Percentiles rank a stretch among this genome's conserved stretches.
Evolutionary conservation across 2,797 vertebrate species (phyloP).

Genomic region (Pelodytes ibericus): DNA sequence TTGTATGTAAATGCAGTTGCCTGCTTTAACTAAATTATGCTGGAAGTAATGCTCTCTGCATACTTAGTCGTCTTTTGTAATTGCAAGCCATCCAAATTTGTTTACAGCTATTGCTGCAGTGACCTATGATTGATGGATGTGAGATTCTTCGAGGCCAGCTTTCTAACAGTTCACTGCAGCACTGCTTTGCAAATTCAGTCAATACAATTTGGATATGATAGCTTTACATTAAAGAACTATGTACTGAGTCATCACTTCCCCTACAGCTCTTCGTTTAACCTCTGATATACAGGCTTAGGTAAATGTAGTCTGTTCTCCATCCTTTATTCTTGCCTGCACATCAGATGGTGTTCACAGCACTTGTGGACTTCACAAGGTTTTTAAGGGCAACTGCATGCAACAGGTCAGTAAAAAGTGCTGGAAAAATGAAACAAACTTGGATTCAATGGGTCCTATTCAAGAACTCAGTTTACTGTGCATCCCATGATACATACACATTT

Average conservation of each 20-base stretch:
- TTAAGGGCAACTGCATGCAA: too few relatives aligned
- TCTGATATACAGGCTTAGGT: neutral
- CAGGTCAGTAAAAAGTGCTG: too few relatives aligned
- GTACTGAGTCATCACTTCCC: neutral
- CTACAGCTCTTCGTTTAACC: neutral
- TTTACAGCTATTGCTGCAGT: slow-evolving; percentile 3
- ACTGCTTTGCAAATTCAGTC: neutral
- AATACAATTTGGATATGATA: neutral
- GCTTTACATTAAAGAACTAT: neutral
- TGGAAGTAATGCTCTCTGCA: neutral
- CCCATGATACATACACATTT: too few relatives aligned
- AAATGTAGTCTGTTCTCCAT: too few relatives aligned
- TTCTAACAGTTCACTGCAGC: slow-evolving; percentile 3
- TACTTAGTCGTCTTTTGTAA: neutral
- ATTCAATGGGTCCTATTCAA: too few relatives aligned
- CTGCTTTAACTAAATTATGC: neutral
- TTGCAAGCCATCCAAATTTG: slow-evolving; percentile 2
- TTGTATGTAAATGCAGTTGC: neutral
- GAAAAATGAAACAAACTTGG: too few relatives aligned
- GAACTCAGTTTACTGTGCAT: too few relatives aligned
- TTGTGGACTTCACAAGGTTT: too few relatives aligned
- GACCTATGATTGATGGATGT: slow-evolving; percentile 3
- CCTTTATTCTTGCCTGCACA: too few relatives aligned
- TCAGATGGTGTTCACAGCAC: too few relatives aligned
- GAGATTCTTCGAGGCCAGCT: slow-evolving; percentile 1